Conservation (phyloP, 2,113 vertebrate genomes). For the Galemys pyrenaicus region DNA sequence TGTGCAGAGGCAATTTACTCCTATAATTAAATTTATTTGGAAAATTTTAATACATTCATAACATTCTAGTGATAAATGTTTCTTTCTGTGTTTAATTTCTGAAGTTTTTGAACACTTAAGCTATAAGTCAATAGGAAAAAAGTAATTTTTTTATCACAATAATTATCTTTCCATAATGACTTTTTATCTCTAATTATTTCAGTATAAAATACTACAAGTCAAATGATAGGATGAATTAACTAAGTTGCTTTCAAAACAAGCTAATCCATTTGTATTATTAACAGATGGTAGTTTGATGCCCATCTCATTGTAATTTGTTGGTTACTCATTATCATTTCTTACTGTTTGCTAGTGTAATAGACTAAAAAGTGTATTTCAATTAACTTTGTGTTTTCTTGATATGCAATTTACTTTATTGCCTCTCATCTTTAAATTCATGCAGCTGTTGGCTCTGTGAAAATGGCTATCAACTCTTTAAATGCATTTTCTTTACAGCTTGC, state of each 20-base stretch:
- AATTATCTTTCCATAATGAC: not conserved
- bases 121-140: not conserved
- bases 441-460: not conserved
- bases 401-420: not conserved
- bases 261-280: not conserved
- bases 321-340: not conserved
- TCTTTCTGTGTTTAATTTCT: not conserved
- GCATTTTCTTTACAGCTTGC: not conserved
- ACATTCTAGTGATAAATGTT: not conserved
- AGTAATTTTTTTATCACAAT: not conserved
- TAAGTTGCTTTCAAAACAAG: not conserved
- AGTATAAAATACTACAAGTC: not conserved
- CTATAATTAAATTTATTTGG: conserved; percentile 12
- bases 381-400: not conserved
- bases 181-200: conserved; percentile 13
- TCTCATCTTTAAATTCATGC: not conserved
- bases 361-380: not conserved
- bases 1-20: not conserved
- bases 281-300: not conserved
- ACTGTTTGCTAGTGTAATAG: not conserved
- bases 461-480: not conserved
- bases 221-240: not conserved
- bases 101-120: not conserved
- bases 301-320: not conserved
- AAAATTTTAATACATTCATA: conserved; percentile 23